Conservation (phyloP, 2,888 invertebrate species). For the Thymelicus lineola region DNA sequence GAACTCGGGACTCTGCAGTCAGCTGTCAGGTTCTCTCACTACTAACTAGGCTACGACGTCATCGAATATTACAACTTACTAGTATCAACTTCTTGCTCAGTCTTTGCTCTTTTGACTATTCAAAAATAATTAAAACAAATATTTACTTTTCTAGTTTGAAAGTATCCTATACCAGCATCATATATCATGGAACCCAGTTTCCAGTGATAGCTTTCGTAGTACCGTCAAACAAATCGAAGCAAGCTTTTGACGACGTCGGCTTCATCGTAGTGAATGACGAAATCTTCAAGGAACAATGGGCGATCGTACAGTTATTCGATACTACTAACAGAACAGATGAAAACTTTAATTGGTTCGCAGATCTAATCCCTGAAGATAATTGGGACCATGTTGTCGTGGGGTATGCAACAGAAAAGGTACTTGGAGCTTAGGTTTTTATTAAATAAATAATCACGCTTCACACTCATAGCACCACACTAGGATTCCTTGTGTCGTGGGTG, state of each 20-base stretch:
- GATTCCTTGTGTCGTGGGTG: no score
- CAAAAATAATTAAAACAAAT: not conserved
- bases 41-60: no score
- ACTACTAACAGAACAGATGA: slow-evolving; percentile 57
- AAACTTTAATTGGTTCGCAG: slow-evolving; percentile 57
- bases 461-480: no score
- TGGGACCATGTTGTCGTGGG: slow-evolving; percentile 57
- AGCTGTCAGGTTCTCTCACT: no score
- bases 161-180: slow-evolving; percentile 55
- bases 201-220: slow-evolving; percentile 56
- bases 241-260: slow-evolving; percentile 66
- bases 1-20: no score
- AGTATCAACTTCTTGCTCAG: no score
- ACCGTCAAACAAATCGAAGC: slow-evolving; percentile 55
- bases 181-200: slow-evolving; percentile 49
- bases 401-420: slow-evolving; percentile 59
- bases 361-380: slow-evolving; percentile 41
- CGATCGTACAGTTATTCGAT: slow-evolving; percentile 45
- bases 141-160: slow-evolving; percentile 58
- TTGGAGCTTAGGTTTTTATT: no score
- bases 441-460: no score
- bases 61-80: no score
- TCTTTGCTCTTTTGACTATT: no score
- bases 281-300: slow-evolving; percentile 47
- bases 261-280: slow-evolving; percentile 56